These are phyloP conservation scores for Rhagoletis pomonella DNA, from an alignment of 1,140 invertebrate genomes.

Conservation along the genomic window DNA sequence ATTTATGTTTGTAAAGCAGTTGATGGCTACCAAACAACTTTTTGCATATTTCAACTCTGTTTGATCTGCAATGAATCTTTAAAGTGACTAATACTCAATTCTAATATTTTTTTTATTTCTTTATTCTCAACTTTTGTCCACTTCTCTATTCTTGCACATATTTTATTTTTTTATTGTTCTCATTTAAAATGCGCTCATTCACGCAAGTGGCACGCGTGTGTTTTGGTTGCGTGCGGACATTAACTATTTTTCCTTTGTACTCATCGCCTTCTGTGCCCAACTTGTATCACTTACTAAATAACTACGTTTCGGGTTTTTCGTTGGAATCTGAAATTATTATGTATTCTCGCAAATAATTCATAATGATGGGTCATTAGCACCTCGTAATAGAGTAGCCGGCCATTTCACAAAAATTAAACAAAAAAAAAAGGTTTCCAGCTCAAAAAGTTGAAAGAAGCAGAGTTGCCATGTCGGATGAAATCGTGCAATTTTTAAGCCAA, in stretches of 20 bases:
- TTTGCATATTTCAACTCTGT: too few relatives aligned
- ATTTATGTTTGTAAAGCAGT: not conserved
- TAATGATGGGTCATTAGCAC: slow-evolving; percentile 49
- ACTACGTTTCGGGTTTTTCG: not conserved
- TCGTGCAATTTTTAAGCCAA: too few relatives aligned
- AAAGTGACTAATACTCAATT: too few relatives aligned
- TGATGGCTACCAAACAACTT: not conserved
- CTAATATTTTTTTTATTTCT: too few relatives aligned
- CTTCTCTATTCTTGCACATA: not conserved
- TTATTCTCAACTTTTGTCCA: not conserved
- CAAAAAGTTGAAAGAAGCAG: too few relatives aligned
- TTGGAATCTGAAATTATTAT: not conserved
- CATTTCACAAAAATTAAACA: not conserved
- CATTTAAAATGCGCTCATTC: not conserved
- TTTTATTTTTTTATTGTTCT: not conserved
- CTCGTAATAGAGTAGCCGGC: not conserved
- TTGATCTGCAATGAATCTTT: too few relatives aligned
- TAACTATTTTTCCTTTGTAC: not conserved
- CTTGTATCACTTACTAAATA: slow-evolving; percentile 42
- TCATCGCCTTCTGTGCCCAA: not conserved
- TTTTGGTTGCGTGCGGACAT: slow-evolving; percentile 14
- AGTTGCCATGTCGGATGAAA: too few relatives aligned
- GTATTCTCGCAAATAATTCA: not conserved
- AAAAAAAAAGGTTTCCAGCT: too few relatives aligned
- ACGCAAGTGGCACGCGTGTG: slow-evolving; percentile 13